Evolutionary conservation across 2,797 vertebrate genomes (phyloP).

Genomic region (Hypotaenidia okinawae): DNA sequence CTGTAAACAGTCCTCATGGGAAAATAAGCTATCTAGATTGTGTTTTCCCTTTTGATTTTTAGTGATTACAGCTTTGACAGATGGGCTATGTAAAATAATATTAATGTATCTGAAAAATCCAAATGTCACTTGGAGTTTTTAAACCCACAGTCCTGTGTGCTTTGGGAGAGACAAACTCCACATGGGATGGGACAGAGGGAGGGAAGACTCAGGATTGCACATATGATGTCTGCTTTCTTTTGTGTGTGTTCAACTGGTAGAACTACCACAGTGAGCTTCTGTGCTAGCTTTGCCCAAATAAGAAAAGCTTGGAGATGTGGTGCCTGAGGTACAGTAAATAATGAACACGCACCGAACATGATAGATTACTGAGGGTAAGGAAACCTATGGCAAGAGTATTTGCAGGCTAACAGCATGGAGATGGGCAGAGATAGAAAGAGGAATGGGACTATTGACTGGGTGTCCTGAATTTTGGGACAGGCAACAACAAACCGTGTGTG

Average conservation of each 20-base stretch:
- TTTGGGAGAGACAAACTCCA: neutral
- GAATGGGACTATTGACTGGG: neutral
- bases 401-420: neutral
- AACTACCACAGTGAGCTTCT: neutral
- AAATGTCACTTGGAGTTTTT: neutral
- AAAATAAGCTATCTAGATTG: neutral
- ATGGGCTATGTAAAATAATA: neutral
- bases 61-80: neutral
- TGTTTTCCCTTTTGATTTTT: neutral
- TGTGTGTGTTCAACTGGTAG: neutral
- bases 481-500: neutral
- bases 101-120: neutral
- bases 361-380: neutral
- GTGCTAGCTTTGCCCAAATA: neutral
- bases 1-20: neutral
- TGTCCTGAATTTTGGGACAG: neutral
- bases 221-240: neutral
- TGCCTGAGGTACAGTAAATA: neutral
- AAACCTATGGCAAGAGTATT: neutral
- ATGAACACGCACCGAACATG: neutral
- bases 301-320: neutral
- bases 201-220: neutral
- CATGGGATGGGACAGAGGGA: neutral
- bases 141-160: fast-evolving
- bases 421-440: neutral